Evolutionary conservation across 2,113 vertebrate genomes (phyloP).

Genomic region (Anarhynchus alexandrinus): DNA sequence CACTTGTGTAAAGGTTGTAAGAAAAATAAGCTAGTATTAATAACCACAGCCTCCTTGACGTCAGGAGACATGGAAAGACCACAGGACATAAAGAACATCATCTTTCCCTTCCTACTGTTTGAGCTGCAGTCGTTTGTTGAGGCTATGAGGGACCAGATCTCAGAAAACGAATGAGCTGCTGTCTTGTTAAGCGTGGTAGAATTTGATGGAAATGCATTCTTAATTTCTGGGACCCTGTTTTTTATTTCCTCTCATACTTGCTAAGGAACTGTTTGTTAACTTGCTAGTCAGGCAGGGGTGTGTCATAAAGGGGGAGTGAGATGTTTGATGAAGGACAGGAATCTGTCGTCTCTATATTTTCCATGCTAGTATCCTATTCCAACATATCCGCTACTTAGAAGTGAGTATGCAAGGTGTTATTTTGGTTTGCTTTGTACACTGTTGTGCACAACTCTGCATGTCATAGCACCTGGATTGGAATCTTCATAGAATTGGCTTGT

Average conservation of each 20-base stretch:
- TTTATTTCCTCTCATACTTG: neutral
- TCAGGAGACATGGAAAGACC: neutral
- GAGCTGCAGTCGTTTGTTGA: neutral
- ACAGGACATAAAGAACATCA: neutral
- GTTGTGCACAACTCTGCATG: accelerated
- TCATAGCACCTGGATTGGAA: neutral
- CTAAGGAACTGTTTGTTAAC: neutral
- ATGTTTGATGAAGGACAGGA: neutral
- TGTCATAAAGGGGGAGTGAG: neutral
- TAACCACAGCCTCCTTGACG: neutral
- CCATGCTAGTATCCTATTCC: neutral
- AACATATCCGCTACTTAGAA: neutral
- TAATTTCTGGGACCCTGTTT: accelerated
- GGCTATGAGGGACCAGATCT: neutral
- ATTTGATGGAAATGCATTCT: neutral
- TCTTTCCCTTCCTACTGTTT: neutral
- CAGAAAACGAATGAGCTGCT: neutral
- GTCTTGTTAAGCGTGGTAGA: neutral
- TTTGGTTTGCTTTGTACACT: neutral
- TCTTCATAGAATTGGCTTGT: neutral
- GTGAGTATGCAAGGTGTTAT: accelerated
- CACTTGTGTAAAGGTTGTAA: neutral
- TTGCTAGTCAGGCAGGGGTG: neutral
- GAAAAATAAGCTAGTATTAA: neutral
- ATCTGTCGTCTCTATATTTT: neutral